phyloP scores from a whole-genome alignment of 1,140 invertebrate species.

The Latrodectus geometricus region DNA sequence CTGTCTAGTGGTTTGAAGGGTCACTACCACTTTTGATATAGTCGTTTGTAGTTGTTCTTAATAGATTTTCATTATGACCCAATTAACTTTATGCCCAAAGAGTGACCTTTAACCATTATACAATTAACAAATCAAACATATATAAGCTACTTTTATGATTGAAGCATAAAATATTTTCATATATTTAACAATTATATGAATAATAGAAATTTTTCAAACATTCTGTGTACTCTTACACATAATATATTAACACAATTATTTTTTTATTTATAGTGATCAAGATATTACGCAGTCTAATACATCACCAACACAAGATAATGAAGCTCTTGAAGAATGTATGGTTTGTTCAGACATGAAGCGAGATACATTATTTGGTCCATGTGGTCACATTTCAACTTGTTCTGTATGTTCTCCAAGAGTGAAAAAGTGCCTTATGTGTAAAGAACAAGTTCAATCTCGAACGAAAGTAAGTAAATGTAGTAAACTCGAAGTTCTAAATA shows the following conservation, averaged over 20 bases:
- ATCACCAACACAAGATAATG: conserved; percentile 66
- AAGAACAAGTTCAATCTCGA: conserved; percentile 81
- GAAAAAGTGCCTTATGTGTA: conserved; percentile 95
- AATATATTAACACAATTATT: background rate
- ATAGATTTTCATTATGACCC: too few relatives aligned
- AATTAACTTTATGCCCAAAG: too few relatives aligned
- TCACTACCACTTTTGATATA: too few relatives aligned
- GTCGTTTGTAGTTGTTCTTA: too few relatives aligned
- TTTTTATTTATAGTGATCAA: conserved; percentile 32
- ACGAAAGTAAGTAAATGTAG: conserved; percentile 75
- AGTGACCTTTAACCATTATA: too few relatives aligned
- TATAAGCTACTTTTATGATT: too few relatives aligned
- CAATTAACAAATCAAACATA: too few relatives aligned
- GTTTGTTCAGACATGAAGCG: conserved; percentile 94
- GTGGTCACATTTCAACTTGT: conserved; percentile 88
- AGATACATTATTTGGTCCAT: conserved; percentile 75
- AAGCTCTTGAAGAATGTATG: conserved; percentile 88
- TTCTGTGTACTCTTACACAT: background rate
- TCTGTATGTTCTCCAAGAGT: conserved; percentile 89
- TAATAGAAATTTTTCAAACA: background rate
- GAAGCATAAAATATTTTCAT: too few relatives aligned
- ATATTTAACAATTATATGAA: too few relatives aligned
- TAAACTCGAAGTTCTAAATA: too few relatives aligned
- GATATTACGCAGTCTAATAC: conserved; percentile 38
- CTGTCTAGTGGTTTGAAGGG: too few relatives aligned